These are phyloP conservation scores for Porites lobata DNA, from an alignment of 92 coral and sea anemone species.

Conservation along the genomic window DNA sequence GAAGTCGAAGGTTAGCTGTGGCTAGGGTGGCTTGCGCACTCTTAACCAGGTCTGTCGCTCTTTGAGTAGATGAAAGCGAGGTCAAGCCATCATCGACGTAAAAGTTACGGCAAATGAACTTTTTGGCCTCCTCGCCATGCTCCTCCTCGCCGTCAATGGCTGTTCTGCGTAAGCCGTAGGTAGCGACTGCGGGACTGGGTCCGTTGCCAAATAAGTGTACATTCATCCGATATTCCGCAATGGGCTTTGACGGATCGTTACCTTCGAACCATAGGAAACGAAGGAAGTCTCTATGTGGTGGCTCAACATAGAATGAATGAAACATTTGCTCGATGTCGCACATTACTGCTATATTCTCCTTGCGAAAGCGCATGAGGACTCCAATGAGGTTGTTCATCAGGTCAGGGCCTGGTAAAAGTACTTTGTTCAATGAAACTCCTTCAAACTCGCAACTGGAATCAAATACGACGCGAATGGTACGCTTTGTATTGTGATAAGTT, in stretches of 20 bases:
- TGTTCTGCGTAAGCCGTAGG: conserved; percentile 40
- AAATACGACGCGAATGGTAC: conserved; percentile 13
- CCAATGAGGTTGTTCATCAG: conserved; percentile 47
- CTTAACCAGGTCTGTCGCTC: background rate
- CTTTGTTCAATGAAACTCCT: conserved; percentile 1
- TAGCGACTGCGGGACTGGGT: conserved; percentile 45
- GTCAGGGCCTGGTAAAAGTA: conserved; percentile 6
- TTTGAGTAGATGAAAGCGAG: conserved; percentile 33
- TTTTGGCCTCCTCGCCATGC: conserved; percentile 36
- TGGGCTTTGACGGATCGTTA: conserved; percentile 17
- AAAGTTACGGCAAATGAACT: conserved; percentile 2
- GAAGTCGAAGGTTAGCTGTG: too few species aligned
- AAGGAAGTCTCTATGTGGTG: conserved; percentile 40
- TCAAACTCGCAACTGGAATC: background rate
- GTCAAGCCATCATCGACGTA: background rate
- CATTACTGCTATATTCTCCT: conserved; percentile 38
- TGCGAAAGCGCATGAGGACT: conserved; percentile 35
- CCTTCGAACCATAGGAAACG: conserved; percentile 59
- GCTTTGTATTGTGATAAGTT: background rate
- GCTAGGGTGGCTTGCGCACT: background rate
- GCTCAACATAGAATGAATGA: conserved; percentile 40
- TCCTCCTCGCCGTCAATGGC: conserved; percentile 47
- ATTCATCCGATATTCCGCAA: conserved; percentile 44
- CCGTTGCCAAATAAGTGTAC: conserved; percentile 57
- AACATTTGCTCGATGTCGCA: conserved; percentile 56